Base-by-base conservation (phyloP, 2,797 vertebrate species). In the Xenentodon cancila region DNA sequence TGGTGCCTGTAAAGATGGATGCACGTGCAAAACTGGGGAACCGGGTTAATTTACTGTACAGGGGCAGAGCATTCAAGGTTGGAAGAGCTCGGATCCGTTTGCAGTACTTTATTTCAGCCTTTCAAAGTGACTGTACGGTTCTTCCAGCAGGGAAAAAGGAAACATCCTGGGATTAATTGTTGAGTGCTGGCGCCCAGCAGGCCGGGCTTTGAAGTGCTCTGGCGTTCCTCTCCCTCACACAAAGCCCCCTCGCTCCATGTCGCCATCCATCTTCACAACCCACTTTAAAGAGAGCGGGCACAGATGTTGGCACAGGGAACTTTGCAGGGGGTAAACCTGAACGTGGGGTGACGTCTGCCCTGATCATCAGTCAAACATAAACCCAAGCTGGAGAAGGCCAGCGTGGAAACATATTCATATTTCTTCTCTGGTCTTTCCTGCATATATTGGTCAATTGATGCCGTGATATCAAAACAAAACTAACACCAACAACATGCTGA, bases 121-220 rank as follows among this genome's bases (percentile, higher is more conserved):
- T 84, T 84, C 53, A 87, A 84, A 85, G 83, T 66, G 72, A 69
- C 45, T 17, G 73, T 21, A 56, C 66, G 81, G 71, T 73, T 84
- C 77, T 78, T 77, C 68, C 56, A 59, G 75, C 68, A 1, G 67
- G 72, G 75, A 68, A 68, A 40, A 60, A 53, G 76, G 78, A 84
- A 82, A 84, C 80, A 85, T 87, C 74, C 87, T 81, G 88, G 86
- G 87, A 89, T 88, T 88, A 84, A 86, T 85, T 75, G 88, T 76
- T 68, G 82, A 83, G 79, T 62, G 49, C 61, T 59, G 70, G 56
- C 76, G 80, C 81, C 81, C 80, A 64, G 85, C 86, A 79, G 88
- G 70, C 58, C 8, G 70, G 68, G 60, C 91, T 92, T 91, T 91
- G 90, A 91, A 88, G 87, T 86, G 70, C 77, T 84, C 73, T 70